phyloP scores from a whole-genome alignment of 1,140 invertebrate genomes.

The Eulimnadia texana region DNA sequence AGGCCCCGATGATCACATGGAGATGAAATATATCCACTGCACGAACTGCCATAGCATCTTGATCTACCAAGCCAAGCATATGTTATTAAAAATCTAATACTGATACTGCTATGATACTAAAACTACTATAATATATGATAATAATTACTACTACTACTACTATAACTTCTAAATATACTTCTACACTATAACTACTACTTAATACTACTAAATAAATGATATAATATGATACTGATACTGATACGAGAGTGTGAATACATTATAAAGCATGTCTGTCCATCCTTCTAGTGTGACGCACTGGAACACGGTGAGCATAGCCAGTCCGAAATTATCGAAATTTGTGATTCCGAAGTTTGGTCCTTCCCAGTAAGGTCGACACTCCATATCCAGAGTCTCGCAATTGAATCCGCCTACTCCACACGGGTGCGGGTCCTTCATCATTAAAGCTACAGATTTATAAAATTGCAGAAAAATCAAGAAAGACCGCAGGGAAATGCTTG shows the following conservation, averaged over 20 bases:
- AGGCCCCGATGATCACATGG: conserved; percentile 97
- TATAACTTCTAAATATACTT: no score
- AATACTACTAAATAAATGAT: no score
- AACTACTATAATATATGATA: no score
- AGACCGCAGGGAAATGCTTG: background rate
- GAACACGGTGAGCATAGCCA: conserved; percentile 98
- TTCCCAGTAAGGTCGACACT: conserved; percentile 59
- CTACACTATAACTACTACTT: no score
- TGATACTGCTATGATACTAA: background rate
- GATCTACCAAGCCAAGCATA: conserved; percentile 32
- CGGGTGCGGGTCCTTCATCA: conserved; percentile 63
- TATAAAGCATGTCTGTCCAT: conserved; percentile 93
- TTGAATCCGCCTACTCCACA: conserved; percentile 63
- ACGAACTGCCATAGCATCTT: conserved; percentile 85
- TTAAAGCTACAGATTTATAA: no score
- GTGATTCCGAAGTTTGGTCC: conserved; percentile 95
- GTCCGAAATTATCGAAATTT: conserved; percentile 97
- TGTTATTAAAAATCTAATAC: background rate
- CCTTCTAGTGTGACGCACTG: conserved; percentile 98
- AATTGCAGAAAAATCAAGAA: background rate
- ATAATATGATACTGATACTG: no score
- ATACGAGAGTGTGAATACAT: conserved; percentile 58
- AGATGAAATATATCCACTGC: conserved; percentile 98
- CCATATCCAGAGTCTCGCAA: conserved; percentile 41
- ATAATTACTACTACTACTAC: no score